Base-by-base conservation (phyloP, 2,797 vertebrate genomes). In the Gymnoscopelus microlampas region DNA sequence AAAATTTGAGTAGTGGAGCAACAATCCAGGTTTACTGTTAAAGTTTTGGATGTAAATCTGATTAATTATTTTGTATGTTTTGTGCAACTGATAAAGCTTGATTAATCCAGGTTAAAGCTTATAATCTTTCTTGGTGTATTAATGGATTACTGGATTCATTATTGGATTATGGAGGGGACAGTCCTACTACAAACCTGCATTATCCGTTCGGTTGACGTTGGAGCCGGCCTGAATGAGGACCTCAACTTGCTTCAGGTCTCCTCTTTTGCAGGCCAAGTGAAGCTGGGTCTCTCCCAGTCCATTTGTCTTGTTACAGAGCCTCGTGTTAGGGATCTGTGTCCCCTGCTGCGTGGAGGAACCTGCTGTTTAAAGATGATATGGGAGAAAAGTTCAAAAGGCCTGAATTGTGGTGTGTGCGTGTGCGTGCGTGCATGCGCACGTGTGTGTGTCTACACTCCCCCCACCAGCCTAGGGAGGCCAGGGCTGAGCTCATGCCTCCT, bases 221-320 rank as follows among this genome's bases (percentile, higher is more conserved):
- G 94, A 82, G 78, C 95, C 95, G 77, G 90, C 92, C 51, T 91
- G 80, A 85, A 97, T 87, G 0, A 97, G 88, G 9, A 26, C 54
- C 88, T 85, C 93, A 75, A 95, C 91, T 44, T 68, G 75, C 53
- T 78, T 63, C 63, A 95, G 60, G 66, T 96, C 74, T 88, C 88
- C 82, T 81, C 74, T 95, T 71, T 3, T 91, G 72, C 93, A 94
- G 53, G 94, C 94, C 70, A 68, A 55, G 79, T 96, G 95, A 53
- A 97, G 89, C 6, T 0, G 64, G 62, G 91, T 96, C 87, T 96
- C 93, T 48, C 95, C 95, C 68, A 56, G 84, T 24, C 0, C 11
- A 70, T 93, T 83, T 86, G 50, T 93, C 79, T 84, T 94, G 58
- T 81, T 73, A 74, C 88, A 73, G 5, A 2, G 24, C 73, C 0